A percentile compares a stretch with the other conserved stretches of the same genome.
phyloP scores from a whole-genome alignment of 1,140 invertebrate species.

The Lepidurus arcticus region DNA sequence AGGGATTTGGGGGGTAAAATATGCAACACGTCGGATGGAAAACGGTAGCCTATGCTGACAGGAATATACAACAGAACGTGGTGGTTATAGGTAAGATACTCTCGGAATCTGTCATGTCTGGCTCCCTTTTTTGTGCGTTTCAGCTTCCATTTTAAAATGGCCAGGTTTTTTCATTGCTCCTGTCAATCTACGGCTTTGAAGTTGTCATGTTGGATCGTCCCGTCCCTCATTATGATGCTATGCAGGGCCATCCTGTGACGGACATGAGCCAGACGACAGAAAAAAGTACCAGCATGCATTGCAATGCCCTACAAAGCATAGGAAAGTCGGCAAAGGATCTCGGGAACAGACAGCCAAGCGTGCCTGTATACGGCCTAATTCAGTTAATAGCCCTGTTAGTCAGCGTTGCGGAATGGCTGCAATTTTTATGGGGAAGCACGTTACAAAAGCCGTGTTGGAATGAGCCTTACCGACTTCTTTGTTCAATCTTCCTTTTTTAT shows the following conservation, averaged over 20 bases:
- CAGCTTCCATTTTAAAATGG: background rate
- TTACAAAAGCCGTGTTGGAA: constrained; percentile 7
- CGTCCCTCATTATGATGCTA: constrained; percentile 21
- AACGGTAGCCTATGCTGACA: background rate
- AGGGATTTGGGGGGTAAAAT: background rate
- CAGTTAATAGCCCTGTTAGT: constrained; percentile 3
- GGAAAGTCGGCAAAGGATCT: background rate
- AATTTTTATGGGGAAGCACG: background rate
- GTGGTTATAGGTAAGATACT: background rate
- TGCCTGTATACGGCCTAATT: constrained; percentile 1
- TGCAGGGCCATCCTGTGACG: constrained; percentile 8
- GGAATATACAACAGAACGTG: background rate
- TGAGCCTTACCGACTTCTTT: background rate
- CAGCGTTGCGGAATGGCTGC: background rate
- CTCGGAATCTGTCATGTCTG: background rate
- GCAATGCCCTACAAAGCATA: background rate
- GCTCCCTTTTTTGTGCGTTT: background rate
- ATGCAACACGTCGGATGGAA: background rate
- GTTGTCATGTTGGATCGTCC: background rate
- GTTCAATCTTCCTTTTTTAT: background rate
- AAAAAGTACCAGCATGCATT: background rate
- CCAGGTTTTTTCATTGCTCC: background rate
- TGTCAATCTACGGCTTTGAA: constrained; percentile 11
- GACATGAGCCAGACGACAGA: constrained; percentile 17
- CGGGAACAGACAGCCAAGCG: background rate